Percentiles rank a stretch among this genome's conserved stretches.
Evolutionary conservation across 64 coral and sea anemone genomes (phyloP).

Genomic region (Stichodactyla helianthus): DNA sequence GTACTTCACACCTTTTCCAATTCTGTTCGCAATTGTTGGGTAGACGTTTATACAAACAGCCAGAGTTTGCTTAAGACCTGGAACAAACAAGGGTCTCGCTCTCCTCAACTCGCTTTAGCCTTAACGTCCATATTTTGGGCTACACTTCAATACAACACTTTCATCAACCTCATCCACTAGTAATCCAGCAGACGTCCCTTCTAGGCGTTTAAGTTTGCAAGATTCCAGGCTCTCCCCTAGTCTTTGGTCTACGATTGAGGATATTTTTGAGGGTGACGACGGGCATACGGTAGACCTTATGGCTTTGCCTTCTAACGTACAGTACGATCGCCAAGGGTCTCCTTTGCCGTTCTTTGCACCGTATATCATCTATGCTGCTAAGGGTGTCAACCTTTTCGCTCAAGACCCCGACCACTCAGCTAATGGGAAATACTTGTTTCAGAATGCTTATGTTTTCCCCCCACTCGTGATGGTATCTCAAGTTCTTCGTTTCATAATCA

Average conservation of each 20-base stretch:
- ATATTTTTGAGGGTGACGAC: neutral
- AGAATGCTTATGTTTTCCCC: conserved; percentile 3
- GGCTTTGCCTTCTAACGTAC: conserved; percentile 32
- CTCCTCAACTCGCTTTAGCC: conserved; percentile 14
- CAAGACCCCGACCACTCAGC: neutral
- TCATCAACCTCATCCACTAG: conserved; percentile 2
- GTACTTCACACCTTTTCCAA: neutral
- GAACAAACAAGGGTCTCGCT: conserved; percentile 17
- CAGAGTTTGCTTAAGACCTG: conserved; percentile 4
- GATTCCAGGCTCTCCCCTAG: neutral
- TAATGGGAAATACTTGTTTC: no score
- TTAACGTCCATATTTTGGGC: neutral
- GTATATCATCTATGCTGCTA: neutral
- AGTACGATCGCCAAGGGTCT: neutral
- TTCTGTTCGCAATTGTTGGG: neutral
- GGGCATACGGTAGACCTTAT: conserved; percentile 44
- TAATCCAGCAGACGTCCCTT: conserved; percentile 33
- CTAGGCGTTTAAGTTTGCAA: neutral
- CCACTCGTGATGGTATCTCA: neutral
- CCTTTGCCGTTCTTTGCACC: conserved; percentile 26
- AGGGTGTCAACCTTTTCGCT: conserved; percentile 30
- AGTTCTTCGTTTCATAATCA: neutral
- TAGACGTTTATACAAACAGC: conserved; percentile 8
- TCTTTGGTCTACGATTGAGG: neutral
- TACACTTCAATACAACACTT: neutral